Evolutionary conservation across 2,113 vertebrate species (phyloP).

Genomic region (Salvelinus sp.): DNA sequence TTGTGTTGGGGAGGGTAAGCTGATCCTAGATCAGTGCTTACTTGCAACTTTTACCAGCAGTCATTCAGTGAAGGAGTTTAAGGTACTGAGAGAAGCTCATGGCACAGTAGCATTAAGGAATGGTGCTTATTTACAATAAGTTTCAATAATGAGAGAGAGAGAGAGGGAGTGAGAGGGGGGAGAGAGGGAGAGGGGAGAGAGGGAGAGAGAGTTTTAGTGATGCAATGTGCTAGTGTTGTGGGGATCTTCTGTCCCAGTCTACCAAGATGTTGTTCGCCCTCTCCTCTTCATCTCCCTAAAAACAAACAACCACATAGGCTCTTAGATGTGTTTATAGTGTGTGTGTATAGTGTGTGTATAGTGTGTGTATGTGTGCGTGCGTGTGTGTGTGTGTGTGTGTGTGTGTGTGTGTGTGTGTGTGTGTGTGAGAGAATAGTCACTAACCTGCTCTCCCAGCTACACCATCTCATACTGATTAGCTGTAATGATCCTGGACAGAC

Average conservation of each 20-base stretch:
- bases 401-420: background rate
- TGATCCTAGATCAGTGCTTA: constrained; percentile 22
- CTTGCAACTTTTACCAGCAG: constrained; percentile 46
- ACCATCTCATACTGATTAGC: constrained; percentile 99
- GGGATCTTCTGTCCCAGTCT: constrained; percentile 45
- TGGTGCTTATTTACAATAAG: constrained; percentile 67
- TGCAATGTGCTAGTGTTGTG: constrained; percentile 33
- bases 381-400: background rate
- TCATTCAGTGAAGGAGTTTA: constrained; percentile 2
- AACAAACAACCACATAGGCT: constrained; percentile 4
- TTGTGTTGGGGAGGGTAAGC: background rate
- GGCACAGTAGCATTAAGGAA: constrained; percentile 59
- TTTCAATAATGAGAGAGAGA: constrained; percentile 66
- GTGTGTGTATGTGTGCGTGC: background rate
- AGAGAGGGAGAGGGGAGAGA: background rate
- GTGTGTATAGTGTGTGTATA: too few relatives aligned
- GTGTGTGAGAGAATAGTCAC: constrained; percentile 26
- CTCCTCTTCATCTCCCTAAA: constrained; percentile 58
- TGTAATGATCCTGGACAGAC: constrained; percentile 98
- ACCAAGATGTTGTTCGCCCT: constrained; percentile 34
- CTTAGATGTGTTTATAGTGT: background rate
- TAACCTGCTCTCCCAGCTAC: constrained; percentile 83
- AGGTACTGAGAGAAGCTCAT: constrained; percentile 39
- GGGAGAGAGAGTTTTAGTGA: background rate
- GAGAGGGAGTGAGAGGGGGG: constrained; percentile 22